Base-by-base conservation (phyloP, 2,888 invertebrate species). In the Drosophila helvetica region DNA sequence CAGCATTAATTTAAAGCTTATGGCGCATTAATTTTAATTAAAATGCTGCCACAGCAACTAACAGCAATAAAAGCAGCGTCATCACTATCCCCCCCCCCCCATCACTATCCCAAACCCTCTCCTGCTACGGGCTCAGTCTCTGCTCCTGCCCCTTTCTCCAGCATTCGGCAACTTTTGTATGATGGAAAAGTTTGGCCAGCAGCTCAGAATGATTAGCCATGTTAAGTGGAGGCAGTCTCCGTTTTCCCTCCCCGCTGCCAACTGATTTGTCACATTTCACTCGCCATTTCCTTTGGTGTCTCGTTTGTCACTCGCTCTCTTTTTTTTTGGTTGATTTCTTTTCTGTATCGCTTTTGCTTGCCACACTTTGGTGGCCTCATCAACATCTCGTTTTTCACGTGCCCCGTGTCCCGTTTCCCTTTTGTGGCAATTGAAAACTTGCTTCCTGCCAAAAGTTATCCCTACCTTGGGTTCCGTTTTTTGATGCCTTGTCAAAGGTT, bases 1-100 rank as follows among this genome's bases (percentile, higher is more conserved):
- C 46, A 57, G 58, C 64, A 75, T 75, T 65, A 67, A 72, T 61
- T 76, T 55, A 75, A 72, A 70, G 72, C 77, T 77, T 79, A 80
- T 71, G 66, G 51, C 68, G 65, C 82, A 82, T 74, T 79, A 75
- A 73, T 75, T 80, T 80, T 81, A 79, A 80, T 80, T 81, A 75
- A 81, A 81, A 64, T 74, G 53, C 74, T 53, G 77, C 47, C 18
- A 42, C 45, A 52, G 58, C 58, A 75, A 68, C 74, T 45, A 54
- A 38, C 57, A 68, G 65, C 60, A 67, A 56, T 67, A 55, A 67
- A 47, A n/a, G 61, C 50, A 45, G 45, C 54, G 67, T 33, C 55
- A 45, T 48, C 66, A 66, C 66, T 66, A 66, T 55, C 48, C 48
- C 17, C 17, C 52, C 3, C 6, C 19, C 0, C 3, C 0, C 22